phyloP scores from a whole-genome alignment of 2,888 invertebrate genomes.

The Cerastoderma edule region DNA sequence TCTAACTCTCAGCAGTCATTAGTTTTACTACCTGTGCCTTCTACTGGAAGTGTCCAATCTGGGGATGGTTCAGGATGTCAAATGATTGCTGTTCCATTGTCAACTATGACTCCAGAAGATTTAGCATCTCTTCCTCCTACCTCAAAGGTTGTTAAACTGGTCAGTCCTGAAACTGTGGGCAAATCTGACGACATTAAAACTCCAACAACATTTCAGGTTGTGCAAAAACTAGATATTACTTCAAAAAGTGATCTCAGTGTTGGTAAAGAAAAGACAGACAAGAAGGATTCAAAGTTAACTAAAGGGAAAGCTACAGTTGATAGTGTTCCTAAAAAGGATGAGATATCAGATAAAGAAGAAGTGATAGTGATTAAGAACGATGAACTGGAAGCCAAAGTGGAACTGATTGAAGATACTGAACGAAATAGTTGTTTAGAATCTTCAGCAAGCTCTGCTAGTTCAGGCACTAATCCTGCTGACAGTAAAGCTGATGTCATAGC shows the following conservation, averaged over 20 bases:
- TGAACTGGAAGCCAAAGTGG: neutral
- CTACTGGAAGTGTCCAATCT: slow-evolving; percentile 6
- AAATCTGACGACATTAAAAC: neutral
- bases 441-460: neutral
- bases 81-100: slow-evolving; percentile 20
- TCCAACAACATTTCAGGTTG: neutral
- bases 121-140: slow-evolving; percentile 6
- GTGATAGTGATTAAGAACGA: neutral
- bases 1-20: slow-evolving; percentile 5
- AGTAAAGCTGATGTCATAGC: neutral
- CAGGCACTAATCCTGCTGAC: neutral
- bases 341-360: neutral
- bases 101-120: neutral
- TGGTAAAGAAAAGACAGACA: neutral
- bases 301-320: neutral
- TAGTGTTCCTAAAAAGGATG: neutral
- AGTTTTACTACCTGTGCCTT: neutral
- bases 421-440: neutral
- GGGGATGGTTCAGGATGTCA: neutral
- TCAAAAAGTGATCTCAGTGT: slow-evolving; percentile 12
- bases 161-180: neutral
- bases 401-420: neutral
- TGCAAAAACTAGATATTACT: slow-evolving; percentile 11
- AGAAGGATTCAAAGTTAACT: neutral
- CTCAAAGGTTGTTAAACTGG: slow-evolving; percentile 13